Conservation (phyloP, 2,113 vertebrate species). For the Pluvialis apricaria region DNA sequence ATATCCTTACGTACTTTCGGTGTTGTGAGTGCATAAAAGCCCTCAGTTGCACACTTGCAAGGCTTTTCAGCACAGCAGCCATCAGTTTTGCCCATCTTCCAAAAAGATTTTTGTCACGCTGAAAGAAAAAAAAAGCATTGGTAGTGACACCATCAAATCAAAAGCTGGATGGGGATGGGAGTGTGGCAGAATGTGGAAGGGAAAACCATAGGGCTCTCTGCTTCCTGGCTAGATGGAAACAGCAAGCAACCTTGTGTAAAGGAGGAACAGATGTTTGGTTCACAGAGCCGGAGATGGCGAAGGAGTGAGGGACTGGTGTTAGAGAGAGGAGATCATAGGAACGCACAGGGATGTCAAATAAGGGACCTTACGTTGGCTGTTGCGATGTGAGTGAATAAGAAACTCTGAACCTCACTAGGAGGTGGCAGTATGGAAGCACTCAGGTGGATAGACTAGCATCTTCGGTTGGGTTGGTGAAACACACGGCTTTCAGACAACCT, state of each 20-base stretch:
- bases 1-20: background rate
- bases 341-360: background rate
- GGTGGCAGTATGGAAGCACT: background rate
- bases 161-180: background rate
- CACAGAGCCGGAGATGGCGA: background rate
- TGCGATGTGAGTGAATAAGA: background rate
- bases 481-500: background rate
- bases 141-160: background rate
- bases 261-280: background rate
- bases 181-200: background rate
- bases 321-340: background rate
- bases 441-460: accelerated
- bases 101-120: background rate
- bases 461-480: background rate
- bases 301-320: background rate
- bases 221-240: background rate
- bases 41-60: background rate
- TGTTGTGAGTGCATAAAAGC: background rate
- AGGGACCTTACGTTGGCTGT: background rate
- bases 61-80: background rate
- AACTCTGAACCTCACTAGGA: background rate
- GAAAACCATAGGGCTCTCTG: background rate
- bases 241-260: background rate
- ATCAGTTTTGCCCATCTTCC: background rate
- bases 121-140: background rate